phyloP scores from a whole-genome alignment of 1,140 invertebrate species.

The Chironomus tepperi region DNA sequence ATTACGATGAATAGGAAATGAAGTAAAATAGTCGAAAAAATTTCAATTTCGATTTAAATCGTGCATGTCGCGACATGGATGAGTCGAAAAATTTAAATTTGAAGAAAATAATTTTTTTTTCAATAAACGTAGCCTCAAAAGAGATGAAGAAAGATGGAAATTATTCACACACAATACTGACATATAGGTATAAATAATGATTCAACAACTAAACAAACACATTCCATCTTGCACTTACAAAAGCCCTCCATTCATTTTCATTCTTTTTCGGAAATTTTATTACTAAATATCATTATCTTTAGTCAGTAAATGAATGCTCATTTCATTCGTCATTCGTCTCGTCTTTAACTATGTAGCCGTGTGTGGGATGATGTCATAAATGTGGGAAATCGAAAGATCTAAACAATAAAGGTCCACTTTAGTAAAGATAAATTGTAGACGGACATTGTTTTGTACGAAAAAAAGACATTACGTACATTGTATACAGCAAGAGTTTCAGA shows the following conservation, averaged over 20 bases:
- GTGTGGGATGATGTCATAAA: constrained; percentile 3
- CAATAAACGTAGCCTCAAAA: neutral
- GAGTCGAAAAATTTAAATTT: neutral
- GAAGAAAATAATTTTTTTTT: neutral
- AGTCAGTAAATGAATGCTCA: neutral
- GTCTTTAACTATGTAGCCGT: too few species aligned
- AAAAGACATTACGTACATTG: neutral
- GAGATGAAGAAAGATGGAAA: neutral
- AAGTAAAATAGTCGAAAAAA: neutral
- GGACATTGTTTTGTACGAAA: too few species aligned
- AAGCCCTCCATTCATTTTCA: neutral
- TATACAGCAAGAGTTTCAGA: neutral
- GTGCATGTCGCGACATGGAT: neutral
- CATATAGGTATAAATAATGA: neutral
- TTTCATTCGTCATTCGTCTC: too few species aligned
- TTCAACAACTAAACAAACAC: constrained; percentile 8
- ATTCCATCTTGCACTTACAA: constrained; percentile 4
- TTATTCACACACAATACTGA: neutral
- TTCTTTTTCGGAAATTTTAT: neutral
- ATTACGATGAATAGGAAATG: neutral
- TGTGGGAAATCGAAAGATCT: too few species aligned
- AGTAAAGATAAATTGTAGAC: too few species aligned
- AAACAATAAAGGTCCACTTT: too few species aligned
- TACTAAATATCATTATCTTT: neutral
- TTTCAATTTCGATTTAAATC: neutral